These are phyloP conservation scores for Mechanitis mazaeus DNA, from an alignment of 2,888 invertebrate genomes.

Conservation along the genomic window DNA sequence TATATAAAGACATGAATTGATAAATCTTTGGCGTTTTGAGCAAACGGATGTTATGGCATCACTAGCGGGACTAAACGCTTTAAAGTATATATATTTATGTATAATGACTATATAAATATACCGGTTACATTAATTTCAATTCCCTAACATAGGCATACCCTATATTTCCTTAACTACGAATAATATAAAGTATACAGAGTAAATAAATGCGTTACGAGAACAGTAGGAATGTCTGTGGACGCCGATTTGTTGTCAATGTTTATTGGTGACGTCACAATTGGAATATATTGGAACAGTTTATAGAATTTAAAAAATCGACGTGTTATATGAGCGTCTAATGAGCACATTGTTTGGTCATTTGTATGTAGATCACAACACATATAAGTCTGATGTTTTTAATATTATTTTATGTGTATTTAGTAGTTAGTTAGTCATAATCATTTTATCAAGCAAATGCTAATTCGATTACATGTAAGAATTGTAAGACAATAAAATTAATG, in stretches of 20 bases:
- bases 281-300: neutral
- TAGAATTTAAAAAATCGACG: slow-evolving; percentile 17
- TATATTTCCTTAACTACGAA: slow-evolving; percentile 53
- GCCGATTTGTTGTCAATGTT: slow-evolving; percentile 10
- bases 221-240: slow-evolving; percentile 49
- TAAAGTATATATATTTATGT: slow-evolving; percentile 35
- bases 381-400: slow-evolving; percentile 7
- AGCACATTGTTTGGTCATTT: slow-evolving; percentile 29
- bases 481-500: too few relatives aligned
- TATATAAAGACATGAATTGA: slow-evolving; percentile 14
- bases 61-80: slow-evolving; percentile 61
- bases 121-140: slow-evolving; percentile 52
- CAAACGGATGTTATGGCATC: slow-evolving; percentile 47
- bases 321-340: slow-evolving; percentile 34
- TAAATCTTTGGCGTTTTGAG: slow-evolving; percentile 72
- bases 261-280: neutral
- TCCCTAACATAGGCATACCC: slow-evolving; percentile 62
- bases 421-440: too few relatives aligned
- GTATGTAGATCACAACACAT: slow-evolving; percentile 28
- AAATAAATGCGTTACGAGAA: slow-evolving; percentile 72
- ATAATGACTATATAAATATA: slow-evolving; percentile 45
- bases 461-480: too few relatives aligned
- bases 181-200: slow-evolving; percentile 36
- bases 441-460: too few relatives aligned
- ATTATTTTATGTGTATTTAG: too few relatives aligned